Evolutionary conservation across 1,140 invertebrate genomes (phyloP).

Genomic region (Tenebrio molitor): DNA sequence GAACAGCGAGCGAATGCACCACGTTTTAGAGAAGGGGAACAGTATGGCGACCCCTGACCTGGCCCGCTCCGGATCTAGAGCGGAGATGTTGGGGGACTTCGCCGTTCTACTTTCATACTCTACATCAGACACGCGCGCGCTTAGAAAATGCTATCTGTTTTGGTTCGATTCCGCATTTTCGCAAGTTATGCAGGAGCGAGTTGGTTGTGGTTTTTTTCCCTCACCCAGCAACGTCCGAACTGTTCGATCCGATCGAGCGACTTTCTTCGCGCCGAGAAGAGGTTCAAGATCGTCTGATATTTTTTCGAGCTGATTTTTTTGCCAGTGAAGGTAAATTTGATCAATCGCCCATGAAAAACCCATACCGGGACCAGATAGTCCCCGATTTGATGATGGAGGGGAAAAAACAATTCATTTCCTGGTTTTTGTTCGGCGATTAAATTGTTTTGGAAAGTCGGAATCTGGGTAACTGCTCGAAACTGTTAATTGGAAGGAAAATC

Average conservation of each 20-base stretch:
- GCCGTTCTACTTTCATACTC: slow-evolving; percentile 45
- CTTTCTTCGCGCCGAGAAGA: background rate
- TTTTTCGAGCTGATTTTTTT: background rate
- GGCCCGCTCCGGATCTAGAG: slow-evolving; percentile 49
- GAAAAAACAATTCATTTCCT: slow-evolving; percentile 3
- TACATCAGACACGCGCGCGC: slow-evolving; percentile 43
- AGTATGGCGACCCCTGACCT: slow-evolving; percentile 49
- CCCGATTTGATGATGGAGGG: background rate
- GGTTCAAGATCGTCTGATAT: background rate
- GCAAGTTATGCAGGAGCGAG: background rate
- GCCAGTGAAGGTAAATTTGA: background rate
- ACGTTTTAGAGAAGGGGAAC: slow-evolving; percentile 46
- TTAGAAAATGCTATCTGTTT: slow-evolving; percentile 24
- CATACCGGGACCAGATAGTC: background rate
- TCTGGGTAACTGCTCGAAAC: background rate
- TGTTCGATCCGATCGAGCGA: background rate
- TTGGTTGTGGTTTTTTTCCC: background rate
- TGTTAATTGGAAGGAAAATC: slow-evolving; percentile 11
- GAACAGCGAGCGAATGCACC: slow-evolving; percentile 42
- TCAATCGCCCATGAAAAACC: background rate
- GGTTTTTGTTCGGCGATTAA: slow-evolving; percentile 5
- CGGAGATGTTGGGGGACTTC: slow-evolving; percentile 46
- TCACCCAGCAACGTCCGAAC: background rate
- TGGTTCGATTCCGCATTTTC: background rate
- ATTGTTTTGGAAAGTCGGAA: slow-evolving; percentile 4